phyloP scores from a whole-genome alignment of 2,113 vertebrate species.

The Festucalex cinctus region DNA sequence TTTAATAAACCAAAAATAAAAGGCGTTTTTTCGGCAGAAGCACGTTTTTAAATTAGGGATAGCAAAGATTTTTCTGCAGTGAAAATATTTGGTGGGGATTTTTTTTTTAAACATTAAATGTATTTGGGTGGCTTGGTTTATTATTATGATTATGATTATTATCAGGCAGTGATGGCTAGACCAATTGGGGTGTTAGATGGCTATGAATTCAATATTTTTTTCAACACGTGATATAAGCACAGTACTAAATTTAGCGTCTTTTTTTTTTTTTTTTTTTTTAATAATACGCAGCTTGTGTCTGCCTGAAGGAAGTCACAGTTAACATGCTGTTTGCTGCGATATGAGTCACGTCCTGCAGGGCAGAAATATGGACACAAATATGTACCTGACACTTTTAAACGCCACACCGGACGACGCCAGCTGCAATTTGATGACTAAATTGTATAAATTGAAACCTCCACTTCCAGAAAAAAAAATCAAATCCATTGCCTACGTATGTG shows the following conservation, averaged over 20 bases:
- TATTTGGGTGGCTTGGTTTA: too few relatives aligned
- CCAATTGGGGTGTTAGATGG: too few relatives aligned
- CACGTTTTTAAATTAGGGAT: too few relatives aligned
- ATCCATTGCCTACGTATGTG: not conserved
- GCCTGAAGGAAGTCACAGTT: not conserved
- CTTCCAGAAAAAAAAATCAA: not conserved
- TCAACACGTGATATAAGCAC: not conserved
- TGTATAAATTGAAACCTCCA: not conserved
- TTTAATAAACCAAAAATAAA: too few relatives aligned
- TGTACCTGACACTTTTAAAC: constrained; percentile 1
- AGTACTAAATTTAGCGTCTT: not conserved
- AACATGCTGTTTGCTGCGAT: not conserved
- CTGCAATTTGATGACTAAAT: not conserved
- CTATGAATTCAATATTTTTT: not conserved
- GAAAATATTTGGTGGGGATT: too few relatives aligned
- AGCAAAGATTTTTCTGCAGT: too few relatives aligned
- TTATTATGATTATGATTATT: too few relatives aligned
- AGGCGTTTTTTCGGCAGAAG: too few relatives aligned
- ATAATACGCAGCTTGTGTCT: not conserved
- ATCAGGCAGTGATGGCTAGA: too few relatives aligned
- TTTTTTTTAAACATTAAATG: too few relatives aligned
- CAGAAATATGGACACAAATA: not conserved
- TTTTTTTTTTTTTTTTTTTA: not conserved
- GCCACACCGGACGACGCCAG: not conserved
- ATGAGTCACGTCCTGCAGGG: not conserved